Evolutionary conservation across 2,888 invertebrate genomes (phyloP).

Genomic region (Temnothorax ravouxi): DNA sequence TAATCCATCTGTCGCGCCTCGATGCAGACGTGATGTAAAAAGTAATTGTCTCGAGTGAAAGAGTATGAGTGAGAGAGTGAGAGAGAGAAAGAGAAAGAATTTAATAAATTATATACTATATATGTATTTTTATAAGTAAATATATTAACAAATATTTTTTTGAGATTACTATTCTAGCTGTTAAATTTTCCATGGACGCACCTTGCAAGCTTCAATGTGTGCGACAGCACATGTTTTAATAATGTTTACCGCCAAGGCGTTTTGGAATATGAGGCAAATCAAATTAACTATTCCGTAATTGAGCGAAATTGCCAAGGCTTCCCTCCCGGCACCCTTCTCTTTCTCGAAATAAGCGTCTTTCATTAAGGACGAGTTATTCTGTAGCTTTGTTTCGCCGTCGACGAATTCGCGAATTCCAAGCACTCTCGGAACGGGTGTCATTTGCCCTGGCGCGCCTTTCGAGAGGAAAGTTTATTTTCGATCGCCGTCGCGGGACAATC

Average conservation of each 20-base stretch:
- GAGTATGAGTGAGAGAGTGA: not conserved
- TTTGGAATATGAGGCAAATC: not conserved
- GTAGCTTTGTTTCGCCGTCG: constrained; percentile 38
- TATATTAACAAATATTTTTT: not conserved
- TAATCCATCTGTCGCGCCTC: constrained; percentile 49
- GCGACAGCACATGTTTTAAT: not conserved
- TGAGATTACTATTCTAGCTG: not conserved
- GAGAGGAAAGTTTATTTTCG: constrained; percentile 67
- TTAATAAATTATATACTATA: not conserved
- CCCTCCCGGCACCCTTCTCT: not conserved
- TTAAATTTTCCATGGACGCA: not conserved
- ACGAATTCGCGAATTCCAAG: constrained; percentile 45
- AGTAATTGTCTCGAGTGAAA: constrained; percentile 20
- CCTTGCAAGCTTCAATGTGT: not conserved
- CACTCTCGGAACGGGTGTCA: constrained; percentile 49
- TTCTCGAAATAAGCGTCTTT: constrained; percentile 31
- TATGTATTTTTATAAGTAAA: not conserved
- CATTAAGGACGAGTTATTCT: constrained; percentile 38
- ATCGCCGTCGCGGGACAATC: constrained; percentile 62
- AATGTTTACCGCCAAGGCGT: not conserved
- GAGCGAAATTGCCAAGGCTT: not conserved
- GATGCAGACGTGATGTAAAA: constrained; percentile 26
- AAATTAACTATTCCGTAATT: constrained; percentile 21
- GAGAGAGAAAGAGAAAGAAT: not conserved
- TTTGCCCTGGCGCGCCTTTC: constrained; percentile 36